Base-by-base conservation (phyloP, 2,113 vertebrate genomes). In the Gambusia affinis region DNA sequence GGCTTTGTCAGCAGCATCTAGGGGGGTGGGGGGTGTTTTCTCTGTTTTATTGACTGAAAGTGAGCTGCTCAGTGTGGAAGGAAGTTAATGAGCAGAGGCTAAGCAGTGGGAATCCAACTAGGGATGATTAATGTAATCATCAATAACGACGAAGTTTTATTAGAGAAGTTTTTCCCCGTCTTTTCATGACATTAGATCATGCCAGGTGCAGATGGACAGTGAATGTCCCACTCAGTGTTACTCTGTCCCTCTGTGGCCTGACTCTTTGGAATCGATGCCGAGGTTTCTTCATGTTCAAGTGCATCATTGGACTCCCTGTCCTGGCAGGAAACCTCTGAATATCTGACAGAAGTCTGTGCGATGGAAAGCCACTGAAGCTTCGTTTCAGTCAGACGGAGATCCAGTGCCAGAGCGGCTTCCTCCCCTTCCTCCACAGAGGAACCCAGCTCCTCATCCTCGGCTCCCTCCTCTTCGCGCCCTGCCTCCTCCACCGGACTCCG, bases 371-470 rank as follows among this genome's bases (percentile, higher is more conserved):
- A 93, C 0, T 63, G 81, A 29, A 73, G 72, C 10, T 90, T 85
- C 22, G 82, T 79, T 39, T 90, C 91, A 24, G 70, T 70, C 39
- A 73, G 84, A 30, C 81, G 68, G 35, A 77, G 90, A 4, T 80
- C 85, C 4, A 90, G 73, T 12, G 88, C 80, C 31, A 89, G 82
- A 42, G 70, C 89, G 4, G 92, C 92, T 67, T 78, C 87, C 2
- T 94, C 92, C 64, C 90, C 92, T 67, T 93, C 91, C 74, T 93
- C 92, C 77, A 93, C 92, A 0, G 70, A 83, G 24, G 89, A 89
- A 10, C 78, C 80, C 44, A 89, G 75, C 17, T 91, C 90, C 64
- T 84, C 85, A 31, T 88, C 85, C 15, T 88, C 90, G 0, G 33
- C 85, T 4, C 69, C 88, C 29, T 92, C 87, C 7, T 75, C 85